Percentiles rank a stretch among this genome's conserved stretches.
phyloP scores from a whole-genome alignment of 1,140 invertebrate species.

The Sitobion miscanthi region DNA sequence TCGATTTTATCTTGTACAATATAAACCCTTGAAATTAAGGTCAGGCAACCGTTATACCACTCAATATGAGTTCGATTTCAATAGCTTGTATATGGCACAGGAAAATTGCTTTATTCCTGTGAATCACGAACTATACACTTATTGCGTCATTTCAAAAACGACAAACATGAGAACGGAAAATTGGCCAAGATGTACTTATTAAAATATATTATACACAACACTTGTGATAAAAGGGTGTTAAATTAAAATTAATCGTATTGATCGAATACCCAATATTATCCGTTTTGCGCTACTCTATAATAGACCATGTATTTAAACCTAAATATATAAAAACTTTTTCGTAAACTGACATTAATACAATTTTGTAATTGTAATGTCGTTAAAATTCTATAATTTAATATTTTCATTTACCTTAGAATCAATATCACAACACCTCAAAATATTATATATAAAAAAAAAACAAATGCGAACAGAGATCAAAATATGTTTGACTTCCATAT shows the following conservation, averaged over 20 bases:
- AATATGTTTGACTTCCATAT: too few relatives aligned
- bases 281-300: background rate
- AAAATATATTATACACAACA: background rate
- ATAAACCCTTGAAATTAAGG: slow-evolving; percentile 5
- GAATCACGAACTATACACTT: slow-evolving; percentile 1
- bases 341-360: background rate
- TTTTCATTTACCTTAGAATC: background rate
- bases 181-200: background rate
- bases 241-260: background rate
- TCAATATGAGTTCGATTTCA: background rate
- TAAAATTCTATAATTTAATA: background rate
- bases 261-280: background rate
- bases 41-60: background rate
- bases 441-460: background rate
- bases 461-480: background rate
- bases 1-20: background rate
- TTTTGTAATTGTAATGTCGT: background rate
- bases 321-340: background rate
- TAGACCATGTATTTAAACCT: background rate
- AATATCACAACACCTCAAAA: background rate
- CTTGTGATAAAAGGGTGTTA: background rate
- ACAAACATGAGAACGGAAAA: background rate
- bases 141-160: background rate
- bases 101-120: slow-evolving; percentile 11
- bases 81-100: background rate